Conservation (phyloP, 2,113 vertebrate genomes). For the Polyodon spathula region DNA sequence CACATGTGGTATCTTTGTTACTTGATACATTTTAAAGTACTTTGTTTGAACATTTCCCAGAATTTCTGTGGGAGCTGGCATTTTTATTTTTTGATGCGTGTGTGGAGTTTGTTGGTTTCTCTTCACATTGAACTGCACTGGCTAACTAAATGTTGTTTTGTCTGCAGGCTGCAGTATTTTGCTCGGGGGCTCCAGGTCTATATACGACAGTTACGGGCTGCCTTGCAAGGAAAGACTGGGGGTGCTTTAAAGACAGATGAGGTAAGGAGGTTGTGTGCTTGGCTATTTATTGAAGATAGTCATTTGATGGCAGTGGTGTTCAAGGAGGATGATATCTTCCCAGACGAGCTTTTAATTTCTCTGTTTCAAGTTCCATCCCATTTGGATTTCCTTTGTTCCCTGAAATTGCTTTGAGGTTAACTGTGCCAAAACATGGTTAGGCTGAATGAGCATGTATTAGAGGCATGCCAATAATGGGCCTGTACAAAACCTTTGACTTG, state of each 20-base stretch:
- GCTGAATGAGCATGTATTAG: too few relatives aligned
- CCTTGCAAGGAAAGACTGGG: constrained; percentile 92
- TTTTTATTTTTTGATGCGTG: too few relatives aligned
- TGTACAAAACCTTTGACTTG: too few relatives aligned
- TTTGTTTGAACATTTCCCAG: background rate
- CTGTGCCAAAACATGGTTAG: too few relatives aligned
- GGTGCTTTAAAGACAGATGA: constrained; percentile 97
- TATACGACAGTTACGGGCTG: constrained; percentile 88
- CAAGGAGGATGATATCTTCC: too few relatives aligned
- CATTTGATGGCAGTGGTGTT: too few relatives aligned
- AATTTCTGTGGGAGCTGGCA: background rate
- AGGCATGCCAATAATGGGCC: too few relatives aligned
- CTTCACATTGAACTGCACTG: background rate
- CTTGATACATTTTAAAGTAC: background rate
- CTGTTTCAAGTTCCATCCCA: too few relatives aligned
- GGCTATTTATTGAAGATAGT: background rate
- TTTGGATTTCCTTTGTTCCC: background rate
- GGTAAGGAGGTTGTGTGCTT: constrained; percentile 43
- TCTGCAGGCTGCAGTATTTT: constrained; percentile 88
- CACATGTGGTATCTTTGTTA: background rate
- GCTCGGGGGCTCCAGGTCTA: constrained; percentile 93
- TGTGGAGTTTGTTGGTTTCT: too few relatives aligned
- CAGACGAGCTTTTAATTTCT: background rate
- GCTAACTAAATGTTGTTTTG: background rate
- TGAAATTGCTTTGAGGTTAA: too few relatives aligned